Base-by-base conservation (phyloP, 1,140 invertebrate genomes). In the Atta texana region DNA sequence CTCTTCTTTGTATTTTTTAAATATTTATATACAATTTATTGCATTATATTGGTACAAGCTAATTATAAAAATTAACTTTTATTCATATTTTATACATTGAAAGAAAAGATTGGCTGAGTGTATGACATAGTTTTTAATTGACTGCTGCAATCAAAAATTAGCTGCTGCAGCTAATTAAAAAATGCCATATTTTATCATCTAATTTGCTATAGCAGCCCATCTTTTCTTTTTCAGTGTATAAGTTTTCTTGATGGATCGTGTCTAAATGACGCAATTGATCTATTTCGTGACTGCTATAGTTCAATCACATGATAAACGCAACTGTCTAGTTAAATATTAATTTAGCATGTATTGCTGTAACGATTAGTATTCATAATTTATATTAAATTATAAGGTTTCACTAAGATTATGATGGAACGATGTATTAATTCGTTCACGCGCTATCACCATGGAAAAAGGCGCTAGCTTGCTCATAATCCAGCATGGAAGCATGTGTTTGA, bases 371-470 rank as follows among this genome's bases (percentile, higher is more conserved):
- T 84, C 69, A 28, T 84, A 84, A 84, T 84, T 84, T 39, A 55
- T 84, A 84, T 75, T 74, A 84, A 63, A 84, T 84, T 84, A 75
- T 72, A 75, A 84, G 69, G 69, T 75, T 84, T 84, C 80, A 44
- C 49, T 51, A n/a, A 24, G 44, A 61, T 84, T 74, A 39, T 82
- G 80, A 82, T 61, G 69, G 69, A 82, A 72, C 69, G 80, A 74
- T 44, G 69, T 84, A 84, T 75, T 75, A 84, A 84, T 84, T 75
- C 69, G 59, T 84, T 84, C 74, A 74, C 55, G 55, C 44, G 55
- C 80, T 75, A 75, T 84, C 69, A 34, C 18, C 14, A 6, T 12
- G 55, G 55, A 84, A 85, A 21, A 85, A 78, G 66, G 51, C 72
- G 21, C 31, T 6, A 34, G 39, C 80, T 21, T 34, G 59, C 74